Evolutionary conservation across 2,888 invertebrate genomes (phyloP).

Genomic region (Eupithecia insigniata): DNA sequence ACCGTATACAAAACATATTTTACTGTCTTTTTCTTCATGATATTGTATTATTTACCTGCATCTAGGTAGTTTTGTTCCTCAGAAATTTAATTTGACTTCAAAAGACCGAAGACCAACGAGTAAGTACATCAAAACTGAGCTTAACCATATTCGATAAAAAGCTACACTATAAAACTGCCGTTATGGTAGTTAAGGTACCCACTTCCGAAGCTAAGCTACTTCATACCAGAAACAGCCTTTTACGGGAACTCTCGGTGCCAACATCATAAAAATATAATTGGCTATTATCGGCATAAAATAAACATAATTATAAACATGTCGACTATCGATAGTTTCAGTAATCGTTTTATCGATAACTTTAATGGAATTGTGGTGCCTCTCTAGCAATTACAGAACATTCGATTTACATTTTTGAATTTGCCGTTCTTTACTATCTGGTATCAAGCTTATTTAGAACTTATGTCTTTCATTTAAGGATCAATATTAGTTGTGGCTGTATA

Average conservation of each 20-base stretch:
- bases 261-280: conserved; percentile 38
- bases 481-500: neutral
- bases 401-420: conserved; percentile 42
- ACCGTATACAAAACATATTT: neutral
- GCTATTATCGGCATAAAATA: conserved; percentile 37
- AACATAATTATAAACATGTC: conserved; percentile 37
- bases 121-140: conserved; percentile 12
- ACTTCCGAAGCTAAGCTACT: conserved; percentile 19
- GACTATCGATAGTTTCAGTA: conserved; percentile 42
- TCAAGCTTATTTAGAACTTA: conserved; percentile 19
- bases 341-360: conserved; percentile 52
- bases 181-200: conserved; percentile 21
- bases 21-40: neutral
- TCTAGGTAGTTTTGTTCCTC: neutral
- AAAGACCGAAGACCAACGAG: neutral
- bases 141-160: conserved; percentile 26
- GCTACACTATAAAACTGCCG: conserved; percentile 31
- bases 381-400: conserved; percentile 64
- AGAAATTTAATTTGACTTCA: neutral
- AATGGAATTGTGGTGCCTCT: conserved; percentile 55
- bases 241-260: conserved; percentile 19
- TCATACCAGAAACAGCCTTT: conserved; percentile 21
- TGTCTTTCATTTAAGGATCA: neutral
- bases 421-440: conserved; percentile 11
- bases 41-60: neutral